Evolutionary conservation across 2,888 invertebrate genomes (phyloP), one percentile per base, ranked within the genome.

Genomic region (Eupithecia vulgata): DNA sequence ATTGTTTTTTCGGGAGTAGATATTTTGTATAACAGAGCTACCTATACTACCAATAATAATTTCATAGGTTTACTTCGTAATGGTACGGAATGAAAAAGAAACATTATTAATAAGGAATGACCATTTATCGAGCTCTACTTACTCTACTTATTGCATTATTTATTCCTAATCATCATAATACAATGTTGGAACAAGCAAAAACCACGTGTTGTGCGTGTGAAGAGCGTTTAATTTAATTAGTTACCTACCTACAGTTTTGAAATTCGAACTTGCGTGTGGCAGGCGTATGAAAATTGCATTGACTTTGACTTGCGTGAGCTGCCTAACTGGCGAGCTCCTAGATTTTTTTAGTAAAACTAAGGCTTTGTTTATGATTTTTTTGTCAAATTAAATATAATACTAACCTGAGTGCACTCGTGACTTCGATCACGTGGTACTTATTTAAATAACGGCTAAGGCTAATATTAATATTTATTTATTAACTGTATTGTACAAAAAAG

Each of bases 261-360:
- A 79, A 79, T 76, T 77, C 67, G 74, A 76, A 74, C 71, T 73
- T 73, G 79, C 79, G 79, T 80, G 79, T 72, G 72, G 71, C 68
- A 61, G 71, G 70, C 59, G 10, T 61, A 34, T 74, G 66, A 61
- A 68, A 68, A 74, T 74, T 74, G 74, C 74, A 74, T 74, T 70
- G 48, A 62, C 69, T 71, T 71, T 69, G 71, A 67, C 52, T 61
- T 71, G 74, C 74, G 74, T 74, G 71, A 34, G 68, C 48, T 37
- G 48, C 67, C 62, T 45, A 70, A 67, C 48, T 64, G 67, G 34
- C 66, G 59, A 68, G 45, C 59, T 67, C 45, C 57, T 65, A 25
- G 25, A 48, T 61, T 67, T 73, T 68, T 68, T 42, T 12, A 34
- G 30, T 37, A 61, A 59, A 68, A 15, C 34, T 61, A 34, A 15